These are phyloP conservation scores for Sinodicranocentrus sp. DNA, from an alignment of 2,888 invertebrate species.

Conservation along the genomic window DNA sequence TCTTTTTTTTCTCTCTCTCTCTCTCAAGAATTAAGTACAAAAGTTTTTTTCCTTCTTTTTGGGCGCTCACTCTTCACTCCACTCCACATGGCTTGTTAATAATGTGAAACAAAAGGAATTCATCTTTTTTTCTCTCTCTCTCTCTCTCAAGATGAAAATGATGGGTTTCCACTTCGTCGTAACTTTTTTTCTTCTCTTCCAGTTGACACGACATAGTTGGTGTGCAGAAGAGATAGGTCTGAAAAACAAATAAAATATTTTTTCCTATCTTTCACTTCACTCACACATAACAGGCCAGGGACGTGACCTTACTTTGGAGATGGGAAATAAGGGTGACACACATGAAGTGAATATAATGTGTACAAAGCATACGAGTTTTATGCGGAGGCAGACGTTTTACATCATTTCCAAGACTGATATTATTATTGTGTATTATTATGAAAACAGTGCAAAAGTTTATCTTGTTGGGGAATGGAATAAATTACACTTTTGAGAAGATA, in stretches of 20 bases:
- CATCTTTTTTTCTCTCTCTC: neutral
- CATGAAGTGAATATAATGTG: neutral
- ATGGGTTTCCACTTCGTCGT: neutral
- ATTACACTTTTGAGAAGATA: neutral
- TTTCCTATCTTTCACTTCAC: too few relatives aligned
- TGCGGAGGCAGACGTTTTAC: too few relatives aligned
- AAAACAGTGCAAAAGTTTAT: neutral
- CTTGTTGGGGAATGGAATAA: neutral
- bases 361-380: neutral
- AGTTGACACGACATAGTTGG: neutral
- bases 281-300: neutral
- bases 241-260: neutral
- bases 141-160: neutral
- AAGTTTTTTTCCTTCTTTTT: too few relatives aligned
- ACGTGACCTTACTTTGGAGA: neutral
- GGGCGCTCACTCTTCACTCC: too few relatives aligned
- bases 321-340: neutral
- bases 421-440: neutral
- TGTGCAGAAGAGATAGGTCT: neutral
- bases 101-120: too few relatives aligned
- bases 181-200: neutral
- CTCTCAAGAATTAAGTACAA: too few relatives aligned
- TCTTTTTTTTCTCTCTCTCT: too few relatives aligned
- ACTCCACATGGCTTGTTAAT: too few relatives aligned
- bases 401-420: neutral